phyloP scores from a whole-genome alignment of 2,113 vertebrate genomes.

The Pelecanus crispus region DNA sequence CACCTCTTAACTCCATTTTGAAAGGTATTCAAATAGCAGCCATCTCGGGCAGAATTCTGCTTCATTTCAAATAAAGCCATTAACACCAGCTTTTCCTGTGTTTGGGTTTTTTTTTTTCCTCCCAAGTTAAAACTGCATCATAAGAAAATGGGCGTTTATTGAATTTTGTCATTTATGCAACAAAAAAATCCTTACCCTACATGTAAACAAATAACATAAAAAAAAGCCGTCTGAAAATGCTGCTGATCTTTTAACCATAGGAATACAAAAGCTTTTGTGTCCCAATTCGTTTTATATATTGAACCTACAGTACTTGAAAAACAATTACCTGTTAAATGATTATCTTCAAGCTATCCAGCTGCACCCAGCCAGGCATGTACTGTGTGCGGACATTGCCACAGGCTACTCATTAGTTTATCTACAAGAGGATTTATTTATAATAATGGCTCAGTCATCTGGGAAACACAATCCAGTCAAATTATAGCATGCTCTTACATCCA shows the following conservation, averaged over 20 bases:
- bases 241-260: background rate
- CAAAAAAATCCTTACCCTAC: background rate
- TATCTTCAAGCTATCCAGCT: background rate
- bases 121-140: background rate
- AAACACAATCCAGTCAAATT: background rate
- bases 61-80: background rate
- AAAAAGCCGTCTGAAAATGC: background rate
- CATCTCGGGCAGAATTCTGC: background rate
- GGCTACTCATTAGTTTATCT: conserved; percentile 4
- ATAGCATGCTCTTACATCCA: background rate
- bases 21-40: background rate
- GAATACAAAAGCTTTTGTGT: background rate
- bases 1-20: background rate
- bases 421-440: background rate
- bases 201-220: background rate
- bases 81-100: too few relatives aligned
- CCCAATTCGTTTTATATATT: background rate
- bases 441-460: conserved; percentile 30
- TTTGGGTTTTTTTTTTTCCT: background rate
- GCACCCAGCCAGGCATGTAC: background rate
- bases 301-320: background rate
- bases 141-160: background rate
- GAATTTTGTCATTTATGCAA: background rate
- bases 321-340: background rate
- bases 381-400: background rate